Evolutionary conservation across 2,797 vertebrate genomes (phyloP), one percentile per base, ranked within the genome.

Genomic region (Centropyge bicolor): DNA sequence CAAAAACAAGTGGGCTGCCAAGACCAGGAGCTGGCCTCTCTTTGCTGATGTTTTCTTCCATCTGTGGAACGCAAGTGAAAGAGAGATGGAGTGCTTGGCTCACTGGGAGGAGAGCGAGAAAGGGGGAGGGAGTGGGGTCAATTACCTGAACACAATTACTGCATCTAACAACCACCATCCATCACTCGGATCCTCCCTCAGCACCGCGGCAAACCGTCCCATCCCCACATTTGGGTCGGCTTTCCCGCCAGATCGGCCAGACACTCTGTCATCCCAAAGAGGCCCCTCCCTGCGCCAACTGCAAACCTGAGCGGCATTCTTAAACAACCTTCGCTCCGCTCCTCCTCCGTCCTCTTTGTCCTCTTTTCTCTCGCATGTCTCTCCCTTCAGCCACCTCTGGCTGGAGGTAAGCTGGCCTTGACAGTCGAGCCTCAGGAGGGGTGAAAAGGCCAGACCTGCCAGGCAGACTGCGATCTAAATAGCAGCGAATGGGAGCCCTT

Each of bases 111-210:
- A 84, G 81, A 84, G 84, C 31, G 45, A 81, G 80, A 81, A 87
- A 69, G 66, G 62, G 66, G 74, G 78, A 57, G 84, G 83, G 88
- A 81, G 86, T 35, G 36, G 85, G 91, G 91, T 91, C 92, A 95
- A 95, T 95, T 95, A 95, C 94, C 95, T 94, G 94, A 93, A 93
- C 92, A 94, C 94, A 95, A 95, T 95, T 95, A 95, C 94, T 81
- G 91, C 83, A 62, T 92, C 94, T 94, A 95, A 95, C 92, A 95
- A 92, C 91, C 81, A 55, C 86, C 93, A 95, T 96, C 95, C 94
- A 95, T 95, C 95, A 95, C 92, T 81, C 68, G 86, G 83, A 87
- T 91, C 90, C 85, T 92, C 81, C 75, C 90, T 85, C 80, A 78
- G 90, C 83, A 81, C 74, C 48, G 9, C 78, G 49, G 85, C 87